Conservation (phyloP, 2,113 vertebrate species). For the Elachura formosa region DNA sequence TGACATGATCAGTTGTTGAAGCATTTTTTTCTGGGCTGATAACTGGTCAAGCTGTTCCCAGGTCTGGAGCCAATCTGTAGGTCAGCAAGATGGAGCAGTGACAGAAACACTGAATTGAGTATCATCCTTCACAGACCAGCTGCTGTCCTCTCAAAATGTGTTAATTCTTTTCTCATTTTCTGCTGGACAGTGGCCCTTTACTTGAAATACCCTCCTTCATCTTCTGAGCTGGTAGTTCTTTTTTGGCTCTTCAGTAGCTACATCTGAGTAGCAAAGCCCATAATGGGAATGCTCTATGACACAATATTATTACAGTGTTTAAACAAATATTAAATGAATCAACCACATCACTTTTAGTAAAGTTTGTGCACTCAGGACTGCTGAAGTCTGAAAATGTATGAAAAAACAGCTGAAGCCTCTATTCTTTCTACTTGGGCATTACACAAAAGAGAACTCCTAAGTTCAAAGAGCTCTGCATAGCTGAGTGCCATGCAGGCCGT, state of each 20-base stretch:
- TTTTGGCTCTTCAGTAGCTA: background rate
- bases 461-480: background rate
- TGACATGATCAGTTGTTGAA: background rate
- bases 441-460: background rate
- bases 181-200: background rate
- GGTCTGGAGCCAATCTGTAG: constrained; percentile 7
- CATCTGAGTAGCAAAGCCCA: background rate
- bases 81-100: constrained; percentile 10
- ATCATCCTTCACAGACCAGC: background rate
- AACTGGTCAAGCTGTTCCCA: constrained; percentile 5
- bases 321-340: background rate
- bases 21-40: background rate
- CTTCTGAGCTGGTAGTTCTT: background rate
- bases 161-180: constrained; percentile 25
- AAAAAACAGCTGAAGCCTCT: background rate
- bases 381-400: background rate
- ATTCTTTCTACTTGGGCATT: background rate
- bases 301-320: background rate
- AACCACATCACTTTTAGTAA: background rate
- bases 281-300: background rate
- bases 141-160: background rate
- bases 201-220: background rate
- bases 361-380: background rate
- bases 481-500: background rate
- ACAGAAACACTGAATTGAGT: constrained; percentile 23